A percentile compares a stretch with the other conserved stretches of the same genome.
Evolutionary conservation across 2,888 invertebrate genomes (phyloP).

Genomic region (Cacoxenus indagator): DNA sequence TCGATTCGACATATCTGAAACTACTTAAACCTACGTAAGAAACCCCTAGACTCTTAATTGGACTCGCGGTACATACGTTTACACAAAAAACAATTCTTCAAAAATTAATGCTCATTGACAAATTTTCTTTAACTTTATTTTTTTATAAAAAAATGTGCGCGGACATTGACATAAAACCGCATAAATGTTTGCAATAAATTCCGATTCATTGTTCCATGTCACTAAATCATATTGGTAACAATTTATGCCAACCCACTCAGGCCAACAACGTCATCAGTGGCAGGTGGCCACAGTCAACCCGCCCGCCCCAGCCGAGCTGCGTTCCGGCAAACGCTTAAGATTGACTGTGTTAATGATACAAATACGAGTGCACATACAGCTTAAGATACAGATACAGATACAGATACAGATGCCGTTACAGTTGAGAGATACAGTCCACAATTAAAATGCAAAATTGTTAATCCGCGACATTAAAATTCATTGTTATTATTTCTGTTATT

Average conservation of each 20-base stretch:
- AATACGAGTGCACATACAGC: background rate
- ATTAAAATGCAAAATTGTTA: conserved; percentile 65
- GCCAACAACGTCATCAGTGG: background rate
- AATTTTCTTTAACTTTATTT: conserved; percentile 46
- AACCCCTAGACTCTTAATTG: too few species aligned
- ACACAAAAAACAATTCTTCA: too few species aligned
- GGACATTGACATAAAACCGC: conserved; percentile 56
- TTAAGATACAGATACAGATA: too few species aligned
- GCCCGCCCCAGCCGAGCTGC: conserved; percentile 43
- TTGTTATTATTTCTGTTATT: conserved; percentile 61
- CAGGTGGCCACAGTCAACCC: background rate
- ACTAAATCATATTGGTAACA: conserved; percentile 64
- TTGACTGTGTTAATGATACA: too few species aligned
- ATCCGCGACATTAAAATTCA: conserved; percentile 63
- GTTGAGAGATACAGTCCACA: conserved; percentile 44
- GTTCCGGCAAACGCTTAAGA: conserved; percentile 15
- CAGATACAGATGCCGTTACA: conserved; percentile 28
- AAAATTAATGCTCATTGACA: conserved; percentile 36
- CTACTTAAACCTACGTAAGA: too few species aligned
- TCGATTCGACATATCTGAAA: too few species aligned
- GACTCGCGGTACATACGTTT: too few species aligned
- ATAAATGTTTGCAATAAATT: conserved; percentile 58
- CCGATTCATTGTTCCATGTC: conserved; percentile 62
- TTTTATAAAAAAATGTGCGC: conserved; percentile 47
- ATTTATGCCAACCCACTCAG: conserved; percentile 51